Evolutionary conservation across 2,797 vertebrate species (phyloP).

Genomic region (Avahi laniger): DNA sequence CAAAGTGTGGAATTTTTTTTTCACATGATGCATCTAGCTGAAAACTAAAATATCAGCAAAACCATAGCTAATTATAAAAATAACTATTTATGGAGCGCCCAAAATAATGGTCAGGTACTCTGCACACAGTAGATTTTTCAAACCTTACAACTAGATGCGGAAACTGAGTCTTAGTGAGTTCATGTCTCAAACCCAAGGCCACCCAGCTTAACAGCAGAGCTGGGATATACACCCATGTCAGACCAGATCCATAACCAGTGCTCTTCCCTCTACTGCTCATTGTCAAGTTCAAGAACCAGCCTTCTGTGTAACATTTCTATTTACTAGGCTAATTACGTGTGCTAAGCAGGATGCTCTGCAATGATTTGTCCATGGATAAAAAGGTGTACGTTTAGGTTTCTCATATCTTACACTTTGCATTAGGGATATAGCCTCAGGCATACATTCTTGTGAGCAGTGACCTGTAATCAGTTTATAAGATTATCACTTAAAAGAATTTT

Average conservation of each 20-base stretch:
- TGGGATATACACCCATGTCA: not conserved
- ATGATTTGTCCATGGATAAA: conserved; percentile 3
- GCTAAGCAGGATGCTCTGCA: not conserved
- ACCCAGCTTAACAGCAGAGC: not conserved
- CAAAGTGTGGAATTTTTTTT: not conserved
- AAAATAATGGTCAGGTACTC: not conserved
- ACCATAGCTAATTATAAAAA: not conserved
- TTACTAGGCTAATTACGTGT: not conserved
- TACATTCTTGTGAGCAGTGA: not conserved
- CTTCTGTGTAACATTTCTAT: not conserved
- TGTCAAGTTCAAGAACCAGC: not conserved
- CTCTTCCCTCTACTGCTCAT: not conserved
- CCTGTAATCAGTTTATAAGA: conserved; percentile 39
- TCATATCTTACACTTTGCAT: not conserved
- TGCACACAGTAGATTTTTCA: not conserved
- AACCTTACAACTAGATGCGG: not conserved
- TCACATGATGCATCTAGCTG: not conserved
- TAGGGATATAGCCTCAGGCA: not conserved
- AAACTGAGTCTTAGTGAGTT: not conserved
- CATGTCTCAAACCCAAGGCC: not conserved
- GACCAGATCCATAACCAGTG: not conserved
- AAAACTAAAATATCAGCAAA: conserved; percentile 32
- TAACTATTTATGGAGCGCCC: not conserved
- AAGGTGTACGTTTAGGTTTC: not conserved
- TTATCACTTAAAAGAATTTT: conserved; percentile 1